Evolutionary conservation across 2,888 invertebrate species (phyloP).

Genomic region (Papilio demoleus): DNA sequence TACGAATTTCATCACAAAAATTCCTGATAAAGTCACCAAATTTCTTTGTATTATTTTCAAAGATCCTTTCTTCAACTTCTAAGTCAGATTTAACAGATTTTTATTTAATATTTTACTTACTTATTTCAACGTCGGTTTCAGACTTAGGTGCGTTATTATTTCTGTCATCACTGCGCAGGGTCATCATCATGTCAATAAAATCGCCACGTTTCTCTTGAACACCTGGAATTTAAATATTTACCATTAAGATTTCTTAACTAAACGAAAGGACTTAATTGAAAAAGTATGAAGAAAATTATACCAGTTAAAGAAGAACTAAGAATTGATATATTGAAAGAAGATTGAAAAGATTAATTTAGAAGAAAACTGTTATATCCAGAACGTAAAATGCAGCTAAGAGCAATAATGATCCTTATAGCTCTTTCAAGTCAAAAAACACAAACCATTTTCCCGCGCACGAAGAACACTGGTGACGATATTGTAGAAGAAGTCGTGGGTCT

Average conservation of each 20-base stretch:
- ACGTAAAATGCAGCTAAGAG: no score
- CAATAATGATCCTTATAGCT: no score
- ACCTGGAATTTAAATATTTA: constrained; percentile 52
- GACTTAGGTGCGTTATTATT: constrained; percentile 61
- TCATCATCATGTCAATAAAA: constrained; percentile 83
- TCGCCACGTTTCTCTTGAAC: constrained; percentile 78
- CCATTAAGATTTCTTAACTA: neutral
- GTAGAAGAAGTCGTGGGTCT: constrained; percentile 77
- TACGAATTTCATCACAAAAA: no score
- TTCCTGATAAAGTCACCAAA: no score
- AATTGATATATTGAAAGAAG: no score
- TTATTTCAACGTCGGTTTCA: constrained; percentile 71
- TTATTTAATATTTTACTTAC: constrained; percentile 57
- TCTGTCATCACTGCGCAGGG: constrained; percentile 69
- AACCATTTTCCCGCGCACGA: constrained; percentile 70
- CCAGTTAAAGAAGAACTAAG: no score
- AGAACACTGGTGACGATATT: constrained; percentile 74
- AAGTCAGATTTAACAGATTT: no score
- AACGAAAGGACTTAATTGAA: no score
- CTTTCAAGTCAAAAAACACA: neutral
- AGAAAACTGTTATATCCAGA: neutral
- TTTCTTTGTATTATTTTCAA: no score
- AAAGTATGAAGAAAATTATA: no score
- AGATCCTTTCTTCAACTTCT: no score
- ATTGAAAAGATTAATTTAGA: no score